Evolutionary conservation across 30 jellyfish, hydroid and myxozoan genomes (phyloP), one percentile per base, ranked within the genome.

Genomic region (Hydractinia symbiolongicarpus): DNA sequence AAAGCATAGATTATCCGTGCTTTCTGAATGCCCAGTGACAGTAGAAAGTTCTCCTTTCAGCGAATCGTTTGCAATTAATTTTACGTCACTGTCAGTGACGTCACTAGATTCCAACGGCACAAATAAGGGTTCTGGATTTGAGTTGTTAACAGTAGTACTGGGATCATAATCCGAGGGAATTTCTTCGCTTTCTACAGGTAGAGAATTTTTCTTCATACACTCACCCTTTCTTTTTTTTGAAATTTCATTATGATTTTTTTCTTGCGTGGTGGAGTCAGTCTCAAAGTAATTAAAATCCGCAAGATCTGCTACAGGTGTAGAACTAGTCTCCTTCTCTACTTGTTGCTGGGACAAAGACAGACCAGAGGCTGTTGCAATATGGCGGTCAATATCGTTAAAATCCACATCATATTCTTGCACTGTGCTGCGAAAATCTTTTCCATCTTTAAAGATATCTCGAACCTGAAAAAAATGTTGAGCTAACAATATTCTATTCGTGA

Each of bases 401-500:
- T 77, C 85, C 75, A 55, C 85, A 5, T 77, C 85, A 56, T 77
- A 58, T 11, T 74, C 83, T 19, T 49, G 83, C 51, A 55, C 13
- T 5, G 74, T n/a, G 16, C 74, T 51, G 40, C 66, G 82, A 57
- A 77, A 16, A 14, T 88, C 89, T 5, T 77, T 61, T 8, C 89
- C 73, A 17, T 78, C 78, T 51, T 79, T 82, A 61, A 89, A 67
- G 6, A 89, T 89, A 14, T 83, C 96, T 9, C 94, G 87, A 4
- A 89, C 94, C 96, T 88, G 77, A 60, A 77, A 62, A 15, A 15
- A 40, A 52, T n/a, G 0, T 30, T 30, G 44, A 30, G 44, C 16
- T 30, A 30, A 21, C 16, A 73, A 58, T 58, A 0, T 30, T 30
- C 44, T 30, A 30, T 30, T 30, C 44, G 44, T 30, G 44, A 30